Base-by-base conservation (phyloP, 2,888 invertebrate species). In the Thymelicus sylvestris region DNA sequence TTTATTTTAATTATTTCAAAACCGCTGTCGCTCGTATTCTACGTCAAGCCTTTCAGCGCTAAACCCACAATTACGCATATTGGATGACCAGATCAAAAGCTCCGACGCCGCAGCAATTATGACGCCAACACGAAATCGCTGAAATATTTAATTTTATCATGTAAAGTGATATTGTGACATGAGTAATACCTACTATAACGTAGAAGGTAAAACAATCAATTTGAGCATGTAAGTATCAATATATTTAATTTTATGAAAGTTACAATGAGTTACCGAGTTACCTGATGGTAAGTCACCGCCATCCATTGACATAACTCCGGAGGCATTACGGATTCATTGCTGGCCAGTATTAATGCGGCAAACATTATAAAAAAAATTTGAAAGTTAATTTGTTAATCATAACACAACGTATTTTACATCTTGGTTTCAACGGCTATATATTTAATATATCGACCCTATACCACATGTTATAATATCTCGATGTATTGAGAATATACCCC, bases 31-130 rank as follows among this genome's bases (percentile, higher is more conserved):
- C 79, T 77, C 73, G 62, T 81, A 65, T 74, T 84, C 87, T 82
- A 78, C 73, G 76, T 83, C 86, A 77, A 80, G 79, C 81, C 60
- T 61, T 81, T 81, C 83, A 86, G 75, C 82, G 82, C 83, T 87
- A 87, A 93, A 91, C 93, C 92, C 85, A 90, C 93, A 93, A 93
- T 93, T 93, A 93, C 91, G 90, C 88, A 89, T 92, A 93, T 93
- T 93, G 92, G 89, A 86, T 82, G 87, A 85, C 81, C 84, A 82
- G 86, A 88, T 93, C 92, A 93, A 93, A 92, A 84, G 85, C 79
- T 72, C 87, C 85, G 87, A 80, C 87, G 76, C 76, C 72, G 74
- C 74, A 77, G 84, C 85, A 83, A 88, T 90, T 88, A 91, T 86
- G 81, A 85, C 81, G 82, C 79, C 81, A 80, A 86, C 86, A 86